These are phyloP conservation scores for Procambarus clarkii DNA, from an alignment of 1,140 invertebrate species.

Conservation along the genomic window DNA sequence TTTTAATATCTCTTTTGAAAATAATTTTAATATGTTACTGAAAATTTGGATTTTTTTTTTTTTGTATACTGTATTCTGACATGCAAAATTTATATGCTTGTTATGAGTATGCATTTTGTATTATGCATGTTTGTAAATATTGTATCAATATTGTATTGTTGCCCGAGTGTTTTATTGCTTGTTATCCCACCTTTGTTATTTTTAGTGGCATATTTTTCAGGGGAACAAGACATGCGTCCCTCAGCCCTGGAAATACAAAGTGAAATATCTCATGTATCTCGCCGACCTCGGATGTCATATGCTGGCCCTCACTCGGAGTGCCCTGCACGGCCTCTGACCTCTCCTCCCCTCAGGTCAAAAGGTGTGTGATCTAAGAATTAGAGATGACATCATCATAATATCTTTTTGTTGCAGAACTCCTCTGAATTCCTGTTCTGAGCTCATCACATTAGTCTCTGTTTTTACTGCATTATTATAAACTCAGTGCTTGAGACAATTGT, in stretches of 20 bases:
- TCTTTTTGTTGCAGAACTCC: not conserved
- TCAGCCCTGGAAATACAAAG: slow-evolving; percentile 70
- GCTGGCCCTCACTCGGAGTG: slow-evolving; percentile 52
- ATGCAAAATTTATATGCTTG: too few relatives aligned
- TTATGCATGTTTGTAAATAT: too few relatives aligned
- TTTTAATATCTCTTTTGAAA: too few relatives aligned
- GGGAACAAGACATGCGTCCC: slow-evolving; percentile 60
- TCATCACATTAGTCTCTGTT: not conserved
- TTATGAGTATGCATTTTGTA: too few relatives aligned
- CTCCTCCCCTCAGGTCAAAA: slow-evolving; percentile 53
- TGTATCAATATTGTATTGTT: too few relatives aligned
- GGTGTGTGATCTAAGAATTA: slow-evolving; percentile 30
- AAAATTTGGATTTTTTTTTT: too few relatives aligned
- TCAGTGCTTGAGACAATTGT: not conserved
- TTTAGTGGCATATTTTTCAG: slow-evolving; percentile 17
- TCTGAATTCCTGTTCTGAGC: not conserved
- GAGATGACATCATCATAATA: not conserved
- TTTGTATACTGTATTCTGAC: too few relatives aligned
- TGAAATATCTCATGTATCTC: slow-evolving; percentile 59
- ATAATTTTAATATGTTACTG: too few relatives aligned
- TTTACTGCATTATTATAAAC: not conserved
- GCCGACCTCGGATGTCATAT: slow-evolving; percentile 44
- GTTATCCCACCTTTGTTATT: not conserved
- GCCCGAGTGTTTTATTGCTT: too few relatives aligned
- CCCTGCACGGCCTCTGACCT: slow-evolving; percentile 33